phyloP scores from a whole-genome alignment of 2,113 vertebrate genomes.

The Serranochromis macrocephalus region DNA sequence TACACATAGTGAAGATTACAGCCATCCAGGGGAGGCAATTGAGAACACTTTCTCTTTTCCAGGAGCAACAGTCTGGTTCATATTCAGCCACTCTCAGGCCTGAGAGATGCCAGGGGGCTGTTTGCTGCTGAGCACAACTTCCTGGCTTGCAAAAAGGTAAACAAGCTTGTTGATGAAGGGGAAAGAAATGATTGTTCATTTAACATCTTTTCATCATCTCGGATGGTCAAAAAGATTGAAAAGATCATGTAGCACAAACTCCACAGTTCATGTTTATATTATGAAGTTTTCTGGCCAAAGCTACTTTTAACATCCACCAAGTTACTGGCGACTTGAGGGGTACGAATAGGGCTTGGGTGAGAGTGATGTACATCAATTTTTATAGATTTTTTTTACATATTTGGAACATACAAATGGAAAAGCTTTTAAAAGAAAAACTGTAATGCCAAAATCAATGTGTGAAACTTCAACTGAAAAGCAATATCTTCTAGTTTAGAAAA shows the following conservation, averaged over 20 bases:
- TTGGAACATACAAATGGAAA: not conserved
- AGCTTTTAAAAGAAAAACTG: not conserved
- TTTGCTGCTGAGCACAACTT: not conserved
- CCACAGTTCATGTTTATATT: not conserved
- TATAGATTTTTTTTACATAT: not conserved
- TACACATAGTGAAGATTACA: not conserved
- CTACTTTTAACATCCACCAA: not conserved
- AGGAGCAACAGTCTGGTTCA: not conserved
- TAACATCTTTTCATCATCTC: not conserved
- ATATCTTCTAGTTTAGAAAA: not conserved
- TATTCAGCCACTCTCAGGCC: slow-evolving; percentile 4
- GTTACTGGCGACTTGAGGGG: not conserved
- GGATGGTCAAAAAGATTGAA: not conserved
- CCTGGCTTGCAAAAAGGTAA: slow-evolving; percentile 23
- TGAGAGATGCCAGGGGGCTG: not conserved
- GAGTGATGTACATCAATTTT: not conserved
- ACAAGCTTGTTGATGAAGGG: not conserved
- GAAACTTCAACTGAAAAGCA: not conserved
- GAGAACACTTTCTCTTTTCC: slow-evolving; percentile 22
- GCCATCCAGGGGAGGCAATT: not conserved
- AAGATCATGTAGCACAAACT: not conserved
- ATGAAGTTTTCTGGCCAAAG: not conserved
- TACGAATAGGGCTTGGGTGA: not conserved
- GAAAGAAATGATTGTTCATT: not conserved
- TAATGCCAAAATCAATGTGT: not conserved